Base-by-base conservation (phyloP, 2,888 invertebrate genomes). In the Scrobipalpa costella region DNA sequence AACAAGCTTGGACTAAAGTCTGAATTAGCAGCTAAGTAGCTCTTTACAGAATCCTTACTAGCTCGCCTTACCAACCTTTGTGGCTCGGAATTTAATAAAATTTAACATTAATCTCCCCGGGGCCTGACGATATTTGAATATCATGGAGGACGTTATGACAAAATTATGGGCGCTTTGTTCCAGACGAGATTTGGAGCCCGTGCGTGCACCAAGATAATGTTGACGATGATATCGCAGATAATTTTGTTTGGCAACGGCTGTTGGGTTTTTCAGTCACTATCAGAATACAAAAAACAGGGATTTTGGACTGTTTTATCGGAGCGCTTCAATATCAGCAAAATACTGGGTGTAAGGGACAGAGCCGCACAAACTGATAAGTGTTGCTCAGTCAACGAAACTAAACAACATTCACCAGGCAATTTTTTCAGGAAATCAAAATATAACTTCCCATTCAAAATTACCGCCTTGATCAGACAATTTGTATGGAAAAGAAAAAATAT, bases 1-100 rank as follows among this genome's bases (percentile, higher is more conserved):
- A 7, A 7, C 34, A 34, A 11, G 11, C 36, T 9, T n/a, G 15
- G n/a, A 44, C n/a, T 5, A 44, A 44, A 15, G n/a, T 15, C 1
- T n/a, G n/a, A 3, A 44, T 7, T 1, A 44, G 15, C 6, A 44
- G n/a, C 44, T 15, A 27, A 27, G 27, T 27, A 27, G 44, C 44
- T 9, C 40, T 3, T 2, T 21, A 44, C n/a, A 44, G 44, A 19
- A 52, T 52, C 50, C 19, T 19, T 49, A 15, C 49, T n/a, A 47
- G 17, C 47, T 15, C 50, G 15, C 27, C 17, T 15, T 34, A 3
- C 7, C 15, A 44, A 15, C 47, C 17, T n/a, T 33, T 60, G 34
- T 15, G 33, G 59, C 40, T 47, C 33, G 74, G 76, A 80, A 78
- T 81, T 78, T 81, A 78, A 80, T 80, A 80, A 80, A 78, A 79